A percentile compares a stretch with the other conserved stretches of the same genome.
Conservation (phyloP, 2,113 vertebrate species). For the Donacobius atricapilla region DNA sequence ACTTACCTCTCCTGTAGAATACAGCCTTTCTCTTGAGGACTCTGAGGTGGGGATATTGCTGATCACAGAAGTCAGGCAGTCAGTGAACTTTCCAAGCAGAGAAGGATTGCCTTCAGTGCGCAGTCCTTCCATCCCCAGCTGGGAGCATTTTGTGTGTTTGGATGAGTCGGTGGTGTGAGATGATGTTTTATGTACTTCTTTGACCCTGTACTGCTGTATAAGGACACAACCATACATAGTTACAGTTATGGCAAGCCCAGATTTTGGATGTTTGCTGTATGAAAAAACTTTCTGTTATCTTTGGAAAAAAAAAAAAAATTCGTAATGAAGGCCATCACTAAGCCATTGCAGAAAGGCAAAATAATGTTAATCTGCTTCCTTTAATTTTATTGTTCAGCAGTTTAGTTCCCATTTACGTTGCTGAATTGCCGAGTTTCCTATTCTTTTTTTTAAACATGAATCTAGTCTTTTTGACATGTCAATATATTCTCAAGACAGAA, state of each 20-base stretch:
- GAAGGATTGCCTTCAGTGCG: background rate
- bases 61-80: background rate
- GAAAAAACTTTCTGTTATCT: background rate
- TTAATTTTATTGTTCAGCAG: background rate
- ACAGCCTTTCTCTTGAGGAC: background rate
- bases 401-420: background rate
- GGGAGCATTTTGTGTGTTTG: background rate
- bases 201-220: background rate
- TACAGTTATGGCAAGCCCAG: background rate
- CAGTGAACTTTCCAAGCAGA: background rate
- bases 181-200: background rate
- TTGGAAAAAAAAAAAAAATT: background rate
- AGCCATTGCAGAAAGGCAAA: background rate
- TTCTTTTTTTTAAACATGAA: background rate
- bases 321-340: background rate
- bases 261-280: background rate
- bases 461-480: background rate
- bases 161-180: background rate
- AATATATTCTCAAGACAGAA: background rate
- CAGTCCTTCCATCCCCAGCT: background rate
- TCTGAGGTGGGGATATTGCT: background rate
- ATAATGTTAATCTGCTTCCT: background rate
- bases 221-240: background rate
- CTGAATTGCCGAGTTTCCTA: background rate
- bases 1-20: background rate